A percentile compares a stretch with the other conserved stretches of the same genome.
phyloP scores from a whole-genome alignment of 2,797 vertebrate species.

The Anguilla marmorata region DNA sequence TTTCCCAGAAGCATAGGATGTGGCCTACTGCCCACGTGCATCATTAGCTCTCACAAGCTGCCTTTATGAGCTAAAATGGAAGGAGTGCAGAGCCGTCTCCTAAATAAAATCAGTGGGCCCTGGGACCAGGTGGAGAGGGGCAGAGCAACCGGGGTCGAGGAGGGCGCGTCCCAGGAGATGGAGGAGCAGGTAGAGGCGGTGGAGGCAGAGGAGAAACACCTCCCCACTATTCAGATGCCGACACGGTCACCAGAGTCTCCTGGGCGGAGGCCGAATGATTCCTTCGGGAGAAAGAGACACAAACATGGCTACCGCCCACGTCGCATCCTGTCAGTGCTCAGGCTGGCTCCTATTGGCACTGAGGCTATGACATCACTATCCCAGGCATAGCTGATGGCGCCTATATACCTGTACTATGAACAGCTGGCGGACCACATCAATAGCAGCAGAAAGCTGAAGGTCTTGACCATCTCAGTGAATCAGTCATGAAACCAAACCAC shows the following conservation, averaged over 20 bases:
- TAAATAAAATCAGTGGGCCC: background rate
- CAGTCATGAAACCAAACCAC: background rate
- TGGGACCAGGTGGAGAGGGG: slow-evolving; percentile 7
- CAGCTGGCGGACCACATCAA: background rate
- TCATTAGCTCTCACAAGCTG: background rate
- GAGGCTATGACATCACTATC: background rate
- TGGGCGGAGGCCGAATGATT: slow-evolving; percentile 53
- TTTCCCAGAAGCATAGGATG: background rate
- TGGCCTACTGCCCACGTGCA: background rate
- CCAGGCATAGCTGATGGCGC: background rate
- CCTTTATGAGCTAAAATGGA: background rate
- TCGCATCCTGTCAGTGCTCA: background rate
- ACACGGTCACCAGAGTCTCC: slow-evolving; percentile 47
- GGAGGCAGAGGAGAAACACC: slow-evolving; percentile 22
- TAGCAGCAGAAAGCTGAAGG: background rate
- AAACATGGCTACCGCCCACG: slow-evolving; percentile 20
- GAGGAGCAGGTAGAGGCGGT: background rate
- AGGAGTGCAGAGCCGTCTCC: background rate
- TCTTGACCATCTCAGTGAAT: background rate
- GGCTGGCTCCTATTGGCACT: slow-evolving; percentile 36
- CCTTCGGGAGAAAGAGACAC: slow-evolving; percentile 48
- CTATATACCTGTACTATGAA: background rate
- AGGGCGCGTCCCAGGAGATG: background rate
- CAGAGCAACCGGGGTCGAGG: background rate
- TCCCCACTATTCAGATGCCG: slow-evolving; percentile 38